Conservation (phyloP, 2,797 vertebrate genomes). For the Pseudotriccus pelzelni region DNA sequence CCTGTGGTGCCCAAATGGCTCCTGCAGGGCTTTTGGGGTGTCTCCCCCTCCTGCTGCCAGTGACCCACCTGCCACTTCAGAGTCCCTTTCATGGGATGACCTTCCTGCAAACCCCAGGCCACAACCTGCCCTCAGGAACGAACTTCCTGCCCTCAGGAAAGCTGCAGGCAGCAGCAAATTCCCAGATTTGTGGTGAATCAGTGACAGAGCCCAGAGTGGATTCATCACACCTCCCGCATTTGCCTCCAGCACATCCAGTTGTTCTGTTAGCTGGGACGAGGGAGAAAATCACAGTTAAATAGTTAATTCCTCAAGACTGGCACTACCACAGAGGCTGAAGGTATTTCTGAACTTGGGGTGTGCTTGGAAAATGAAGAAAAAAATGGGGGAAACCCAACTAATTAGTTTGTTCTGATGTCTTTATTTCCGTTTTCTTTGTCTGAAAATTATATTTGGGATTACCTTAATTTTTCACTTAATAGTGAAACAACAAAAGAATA, state of each 20-base stretch:
- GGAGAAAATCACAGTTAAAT: background rate
- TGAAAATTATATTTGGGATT: too few species aligned
- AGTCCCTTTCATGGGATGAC: background rate
- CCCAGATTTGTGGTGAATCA: background rate
- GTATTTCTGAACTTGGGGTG: background rate
- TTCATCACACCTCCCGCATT: background rate
- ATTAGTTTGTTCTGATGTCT: background rate
- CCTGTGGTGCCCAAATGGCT: background rate
- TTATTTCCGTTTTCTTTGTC: too few species aligned
- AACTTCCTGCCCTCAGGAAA: background rate
- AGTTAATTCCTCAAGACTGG: background rate
- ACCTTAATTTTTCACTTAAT: too few species aligned
- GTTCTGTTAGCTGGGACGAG: background rate
- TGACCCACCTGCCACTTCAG: background rate
- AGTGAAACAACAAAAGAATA: too few species aligned
- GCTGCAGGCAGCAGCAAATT: accelerated
- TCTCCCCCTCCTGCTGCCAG: background rate
- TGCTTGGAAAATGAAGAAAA: background rate
- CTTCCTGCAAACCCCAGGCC: background rate
- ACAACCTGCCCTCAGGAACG: background rate
- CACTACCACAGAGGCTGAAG: background rate
- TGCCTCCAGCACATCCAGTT: background rate
- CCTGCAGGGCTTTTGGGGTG: background rate
- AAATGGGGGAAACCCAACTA: background rate
- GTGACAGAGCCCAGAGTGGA: background rate